Percentiles rank a stretch among this genome's conserved stretches.
Evolutionary conservation across 1,140 invertebrate species (phyloP).

Genomic region (Megalonaias nervosa): DNA sequence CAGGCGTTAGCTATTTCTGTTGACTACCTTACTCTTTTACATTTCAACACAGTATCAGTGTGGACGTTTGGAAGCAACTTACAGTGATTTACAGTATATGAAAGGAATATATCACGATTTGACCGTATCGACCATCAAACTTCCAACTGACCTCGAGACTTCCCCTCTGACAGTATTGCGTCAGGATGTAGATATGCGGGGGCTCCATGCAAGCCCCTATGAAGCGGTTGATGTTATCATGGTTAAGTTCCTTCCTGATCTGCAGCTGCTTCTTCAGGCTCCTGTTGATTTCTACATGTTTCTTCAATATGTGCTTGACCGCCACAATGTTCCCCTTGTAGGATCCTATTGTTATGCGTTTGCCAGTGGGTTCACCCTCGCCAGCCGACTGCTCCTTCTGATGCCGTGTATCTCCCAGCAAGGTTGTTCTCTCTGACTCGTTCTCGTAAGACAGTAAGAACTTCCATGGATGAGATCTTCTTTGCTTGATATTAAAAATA

Average conservation of each 20-base stretch:
- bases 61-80: no score
- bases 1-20: no score
- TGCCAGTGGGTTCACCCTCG: slow-evolving; percentile 71
- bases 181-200: slow-evolving; percentile 86
- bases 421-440: slow-evolving; percentile 36
- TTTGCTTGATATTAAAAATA: slow-evolving; percentile 39
- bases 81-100: no score
- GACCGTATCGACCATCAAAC: no score
- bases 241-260: slow-evolving; percentile 89
- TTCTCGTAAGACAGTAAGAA: slow-evolving; percentile 30
- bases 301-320: slow-evolving; percentile 80
- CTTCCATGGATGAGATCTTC: slow-evolving; percentile 35
- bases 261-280: slow-evolving; percentile 99
- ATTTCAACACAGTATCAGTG: no score
- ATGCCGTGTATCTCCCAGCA: slow-evolving; percentile 36
- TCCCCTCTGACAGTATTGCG: slow-evolving; percentile 90
- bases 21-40: no score
- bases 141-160: slow-evolving; percentile 73
- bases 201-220: slow-evolving; percentile 94
- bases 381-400: slow-evolving; percentile 18
- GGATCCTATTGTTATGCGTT: slow-evolving; percentile 88
- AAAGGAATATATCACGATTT: no score
- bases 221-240: slow-evolving; percentile 97
- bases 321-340: slow-evolving; percentile 71
- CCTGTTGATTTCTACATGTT: slow-evolving; percentile 91